Evolutionary conservation across 2,888 invertebrate species (phyloP).

Genomic region (Xestia ashworthii): DNA sequence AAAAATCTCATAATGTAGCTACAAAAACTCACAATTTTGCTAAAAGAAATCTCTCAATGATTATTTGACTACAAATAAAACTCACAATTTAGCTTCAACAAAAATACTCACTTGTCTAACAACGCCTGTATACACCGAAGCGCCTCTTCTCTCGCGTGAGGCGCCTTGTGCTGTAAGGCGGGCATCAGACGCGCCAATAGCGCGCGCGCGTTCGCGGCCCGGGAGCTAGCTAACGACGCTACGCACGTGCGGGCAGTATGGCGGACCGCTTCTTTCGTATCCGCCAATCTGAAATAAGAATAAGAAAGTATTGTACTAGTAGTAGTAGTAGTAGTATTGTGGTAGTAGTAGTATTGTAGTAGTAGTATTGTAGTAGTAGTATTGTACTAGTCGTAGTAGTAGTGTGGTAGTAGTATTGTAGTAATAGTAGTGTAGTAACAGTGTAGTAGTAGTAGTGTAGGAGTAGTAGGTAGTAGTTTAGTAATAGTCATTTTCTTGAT

Average conservation of each 20-base stretch:
- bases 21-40: too few species aligned
- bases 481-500: neutral
- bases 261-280: slow-evolving; percentile 87
- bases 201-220: slow-evolving; percentile 81
- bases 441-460: too few species aligned
- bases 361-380: too few species aligned
- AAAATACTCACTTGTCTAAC: slow-evolving; percentile 87
- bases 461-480: too few species aligned
- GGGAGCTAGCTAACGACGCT: slow-evolving; percentile 76
- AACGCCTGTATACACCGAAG: slow-evolving; percentile 95
- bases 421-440: too few species aligned
- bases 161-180: slow-evolving; percentile 96
- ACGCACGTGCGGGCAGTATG: slow-evolving; percentile 82
- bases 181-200: slow-evolving; percentile 83
- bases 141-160: slow-evolving; percentile 97
- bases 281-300: slow-evolving; percentile 79
- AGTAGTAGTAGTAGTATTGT: too few species aligned
- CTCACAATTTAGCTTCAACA: neutral
- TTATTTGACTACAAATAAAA: too few species aligned
- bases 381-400: too few species aligned
- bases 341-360: too few species aligned
- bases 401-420: too few species aligned
- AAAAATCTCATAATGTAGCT: too few species aligned
- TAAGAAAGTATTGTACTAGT: neutral
- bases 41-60: too few species aligned